Percentiles rank a stretch among this genome's conserved stretches.
phyloP scores from a whole-genome alignment of 2,888 invertebrate genomes.

The Drosophila merina region DNA sequence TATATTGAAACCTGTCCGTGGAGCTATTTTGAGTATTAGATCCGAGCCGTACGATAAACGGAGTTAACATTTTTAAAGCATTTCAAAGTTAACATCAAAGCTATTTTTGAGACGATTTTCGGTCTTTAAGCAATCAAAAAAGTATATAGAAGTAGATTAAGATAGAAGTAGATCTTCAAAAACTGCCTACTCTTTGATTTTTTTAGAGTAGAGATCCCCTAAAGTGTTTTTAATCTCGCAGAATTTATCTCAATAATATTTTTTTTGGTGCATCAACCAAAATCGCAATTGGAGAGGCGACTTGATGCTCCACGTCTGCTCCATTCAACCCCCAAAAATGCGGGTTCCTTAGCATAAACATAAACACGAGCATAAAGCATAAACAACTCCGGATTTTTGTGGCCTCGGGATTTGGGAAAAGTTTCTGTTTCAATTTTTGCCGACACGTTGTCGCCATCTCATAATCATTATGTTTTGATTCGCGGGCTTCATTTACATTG shows the following conservation, averaged over 20 bases:
- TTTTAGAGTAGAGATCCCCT: no score
- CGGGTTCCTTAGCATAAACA: slow-evolving; percentile 20
- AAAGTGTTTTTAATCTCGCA: no score
- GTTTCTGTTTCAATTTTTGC: slow-evolving; percentile 23
- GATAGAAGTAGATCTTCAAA: no score
- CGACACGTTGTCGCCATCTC: slow-evolving; percentile 65
- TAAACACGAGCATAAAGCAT: slow-evolving; percentile 30
- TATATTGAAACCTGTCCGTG: no score
- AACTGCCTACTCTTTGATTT: no score
- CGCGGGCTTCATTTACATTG: slow-evolving; percentile 14
- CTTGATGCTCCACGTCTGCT: slow-evolving; percentile 18
- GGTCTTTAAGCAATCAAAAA: no score
- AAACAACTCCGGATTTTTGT: slow-evolving; percentile 55
- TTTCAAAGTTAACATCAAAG: no score
- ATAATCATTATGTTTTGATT: slow-evolving; percentile 20
- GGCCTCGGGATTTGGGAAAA: neutral
- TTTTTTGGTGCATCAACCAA: neutral
- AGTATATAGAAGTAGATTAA: no score
- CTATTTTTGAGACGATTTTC: no score
- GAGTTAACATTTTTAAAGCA: no score
- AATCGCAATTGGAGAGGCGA: slow-evolving; percentile 16
- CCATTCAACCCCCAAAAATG: slow-evolving; percentile 53
- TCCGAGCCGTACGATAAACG: no score
- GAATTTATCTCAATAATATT: neutral
- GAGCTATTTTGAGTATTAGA: no score